Evolutionary conservation across 2,888 invertebrate genomes (phyloP).

Genomic region (Parthenolecanium corni): DNA sequence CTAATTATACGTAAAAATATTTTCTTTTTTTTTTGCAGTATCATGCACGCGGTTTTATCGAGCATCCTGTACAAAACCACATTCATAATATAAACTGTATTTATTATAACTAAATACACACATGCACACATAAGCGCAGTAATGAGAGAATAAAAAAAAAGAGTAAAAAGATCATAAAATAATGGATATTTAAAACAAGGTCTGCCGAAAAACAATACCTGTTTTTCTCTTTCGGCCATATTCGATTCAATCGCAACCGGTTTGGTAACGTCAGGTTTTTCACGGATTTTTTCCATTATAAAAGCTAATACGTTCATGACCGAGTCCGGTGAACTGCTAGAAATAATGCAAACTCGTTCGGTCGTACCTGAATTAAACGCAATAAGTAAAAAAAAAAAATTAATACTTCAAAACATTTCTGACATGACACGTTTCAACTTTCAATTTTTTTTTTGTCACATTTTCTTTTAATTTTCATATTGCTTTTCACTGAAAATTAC

Average conservation of each 20-base stretch:
- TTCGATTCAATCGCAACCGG: slow-evolving; percentile 44
- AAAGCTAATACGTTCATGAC: slow-evolving; percentile 85
- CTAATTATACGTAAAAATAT: no score
- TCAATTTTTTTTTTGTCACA: no score
- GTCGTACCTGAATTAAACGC: slow-evolving; percentile 59
- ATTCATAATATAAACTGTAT: no score
- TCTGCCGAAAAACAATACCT: slow-evolving; percentile 41
- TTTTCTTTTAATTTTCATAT: no score
- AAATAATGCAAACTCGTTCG: slow-evolving; percentile 86
- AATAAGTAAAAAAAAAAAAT: not conserved
- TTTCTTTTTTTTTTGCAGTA: no score
- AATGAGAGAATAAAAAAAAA: not conserved
- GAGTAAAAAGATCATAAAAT: not conserved
- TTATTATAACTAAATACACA: no score
- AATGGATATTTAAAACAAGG: not conserved
- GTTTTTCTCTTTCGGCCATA: slow-evolving; percentile 61
- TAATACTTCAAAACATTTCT: no score
- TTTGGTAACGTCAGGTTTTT: slow-evolving; percentile 79
- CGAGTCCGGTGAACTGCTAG: slow-evolving; percentile 70
- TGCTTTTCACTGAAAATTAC: no score
- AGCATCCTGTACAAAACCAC: no score
- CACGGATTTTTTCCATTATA: slow-evolving; percentile 90
- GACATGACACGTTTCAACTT: no score
- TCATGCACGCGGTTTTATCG: no score
- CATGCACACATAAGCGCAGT: no score